A percentile compares a stretch with the other conserved stretches of the same genome.
These are phyloP conservation scores for Luperina nickerlii DNA, from an alignment of 2,888 invertebrate genomes.

Conservation along the genomic window DNA sequence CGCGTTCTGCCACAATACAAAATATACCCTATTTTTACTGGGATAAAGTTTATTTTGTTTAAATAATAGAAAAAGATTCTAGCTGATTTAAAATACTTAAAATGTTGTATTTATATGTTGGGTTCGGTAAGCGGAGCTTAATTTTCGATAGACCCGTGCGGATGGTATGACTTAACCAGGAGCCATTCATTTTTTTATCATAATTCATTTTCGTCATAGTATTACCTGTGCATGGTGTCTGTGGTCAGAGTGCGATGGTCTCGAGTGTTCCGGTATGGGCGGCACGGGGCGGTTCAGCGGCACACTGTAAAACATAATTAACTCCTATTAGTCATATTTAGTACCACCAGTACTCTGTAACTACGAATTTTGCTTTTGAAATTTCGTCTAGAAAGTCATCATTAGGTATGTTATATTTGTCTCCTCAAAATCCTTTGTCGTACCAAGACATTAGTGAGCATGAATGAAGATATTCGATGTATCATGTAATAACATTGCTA, in stretches of 20 bases:
- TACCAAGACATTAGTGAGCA: neutral
- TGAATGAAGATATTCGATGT: neutral
- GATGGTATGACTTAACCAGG: too few species aligned
- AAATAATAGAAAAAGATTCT: neutral
- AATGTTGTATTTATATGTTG: too few species aligned
- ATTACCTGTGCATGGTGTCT: constrained; percentile 81
- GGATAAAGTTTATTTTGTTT: neutral
- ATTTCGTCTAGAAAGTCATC: neutral
- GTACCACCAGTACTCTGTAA: neutral
- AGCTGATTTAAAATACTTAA: neutral
- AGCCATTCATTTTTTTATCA: neutral
- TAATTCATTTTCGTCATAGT: neutral
- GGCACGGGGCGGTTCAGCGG: constrained; percentile 90
- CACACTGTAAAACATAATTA: constrained; percentile 70
- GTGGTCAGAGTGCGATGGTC: constrained; percentile 81
- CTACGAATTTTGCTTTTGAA: neutral
- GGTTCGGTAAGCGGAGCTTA: too few species aligned
- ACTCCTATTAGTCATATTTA: neutral
- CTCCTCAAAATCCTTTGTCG: neutral
- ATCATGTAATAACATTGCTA: neutral
- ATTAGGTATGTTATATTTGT: neutral
- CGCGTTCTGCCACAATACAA: neutral
- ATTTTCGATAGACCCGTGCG: too few species aligned
- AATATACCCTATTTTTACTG: neutral
- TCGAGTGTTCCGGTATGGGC: constrained; percentile 91